phyloP scores from a whole-genome alignment of 2,797 vertebrate species.

The Myoxocephalus aenaeus region DNA sequence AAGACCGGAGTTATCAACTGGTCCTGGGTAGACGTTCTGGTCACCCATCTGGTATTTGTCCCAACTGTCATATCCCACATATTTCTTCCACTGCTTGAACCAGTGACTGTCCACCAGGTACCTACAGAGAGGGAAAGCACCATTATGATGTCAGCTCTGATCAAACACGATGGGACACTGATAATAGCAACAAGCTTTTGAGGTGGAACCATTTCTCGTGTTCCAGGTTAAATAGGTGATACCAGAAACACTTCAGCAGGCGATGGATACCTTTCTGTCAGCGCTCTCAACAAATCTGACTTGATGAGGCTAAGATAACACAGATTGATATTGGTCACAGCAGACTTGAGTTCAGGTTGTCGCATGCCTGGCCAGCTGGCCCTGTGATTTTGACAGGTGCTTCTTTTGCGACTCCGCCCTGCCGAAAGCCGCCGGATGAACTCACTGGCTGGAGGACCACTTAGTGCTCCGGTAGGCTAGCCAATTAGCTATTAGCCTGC shows the following conservation, averaged over 20 bases:
- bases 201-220: not conserved
- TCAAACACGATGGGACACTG: not conserved
- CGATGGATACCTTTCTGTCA: not conserved
- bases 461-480: constrained; percentile 55
- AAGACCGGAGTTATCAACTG: constrained; percentile 97
- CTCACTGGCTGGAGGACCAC: constrained; percentile 61
- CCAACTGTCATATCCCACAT: constrained; percentile 99
- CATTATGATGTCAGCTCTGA: not conserved
- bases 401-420: constrained; percentile 78
- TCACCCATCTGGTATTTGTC: constrained; percentile 99
- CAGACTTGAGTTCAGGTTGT: constrained; percentile 57
- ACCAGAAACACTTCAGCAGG: not conserved
- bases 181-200: not conserved
- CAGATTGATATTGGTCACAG: constrained; percentile 36
- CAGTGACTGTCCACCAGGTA: constrained; percentile 98
- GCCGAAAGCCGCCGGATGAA: constrained; percentile 62
- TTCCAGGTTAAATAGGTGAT: not conserved
- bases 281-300: constrained; percentile 1
- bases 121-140: constrained; percentile 77
- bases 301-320: constrained; percentile 4
- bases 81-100: constrained; percentile 99
- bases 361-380: constrained; percentile 66
- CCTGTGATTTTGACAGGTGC: constrained; percentile 81
- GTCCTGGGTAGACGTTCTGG: constrained; percentile 98
- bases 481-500: constrained; percentile 63